Evolutionary conservation across 30 jellyfish, hydroid and myxozoan genomes (phyloP).

Genomic region (Aurelia coerulea): DNA sequence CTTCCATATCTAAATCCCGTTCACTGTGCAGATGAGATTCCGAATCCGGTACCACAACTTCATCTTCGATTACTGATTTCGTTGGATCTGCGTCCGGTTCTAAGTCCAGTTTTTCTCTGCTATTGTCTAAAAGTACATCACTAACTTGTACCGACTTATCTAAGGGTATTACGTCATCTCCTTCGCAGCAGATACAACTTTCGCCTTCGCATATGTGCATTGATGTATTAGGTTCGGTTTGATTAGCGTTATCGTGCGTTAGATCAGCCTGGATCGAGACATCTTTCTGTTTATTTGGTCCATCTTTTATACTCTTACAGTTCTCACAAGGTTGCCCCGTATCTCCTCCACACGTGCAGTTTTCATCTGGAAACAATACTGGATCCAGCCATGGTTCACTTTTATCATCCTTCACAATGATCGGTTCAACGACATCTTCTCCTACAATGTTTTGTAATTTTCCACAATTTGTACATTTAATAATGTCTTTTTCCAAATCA

Average conservation of each 20-base stretch:
- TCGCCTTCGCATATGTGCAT: conserved; percentile 73
- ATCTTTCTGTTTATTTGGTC: neutral
- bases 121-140: conserved; percentile 34
- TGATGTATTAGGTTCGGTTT: conserved; percentile 14
- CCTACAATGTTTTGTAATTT: conserved; percentile 20
- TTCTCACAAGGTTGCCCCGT: conserved; percentile 3
- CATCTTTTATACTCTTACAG: neutral
- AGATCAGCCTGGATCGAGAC: conserved; percentile 58
- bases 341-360: conserved; percentile 28
- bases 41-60: conserved; percentile 26
- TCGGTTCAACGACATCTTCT: conserved; percentile 53
- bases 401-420: conserved; percentile 49
- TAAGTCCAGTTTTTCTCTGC: conserved; percentile 9
- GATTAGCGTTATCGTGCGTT: neutral
- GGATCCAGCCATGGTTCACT: conserved; percentile 58
- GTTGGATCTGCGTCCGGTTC: neutral
- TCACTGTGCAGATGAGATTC: conserved; percentile 32
- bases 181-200: conserved; percentile 60
- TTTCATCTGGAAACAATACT: conserved; percentile 39
- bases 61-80: conserved; percentile 25
- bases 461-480: conserved; percentile 40
- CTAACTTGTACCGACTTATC: conserved; percentile 77
- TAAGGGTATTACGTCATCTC: conserved; percentile 31
- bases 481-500: conserved; percentile 1
- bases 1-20: neutral